phyloP scores from a whole-genome alignment of 1,140 invertebrate genomes.

The Mercenaria mercenaria region DNA sequence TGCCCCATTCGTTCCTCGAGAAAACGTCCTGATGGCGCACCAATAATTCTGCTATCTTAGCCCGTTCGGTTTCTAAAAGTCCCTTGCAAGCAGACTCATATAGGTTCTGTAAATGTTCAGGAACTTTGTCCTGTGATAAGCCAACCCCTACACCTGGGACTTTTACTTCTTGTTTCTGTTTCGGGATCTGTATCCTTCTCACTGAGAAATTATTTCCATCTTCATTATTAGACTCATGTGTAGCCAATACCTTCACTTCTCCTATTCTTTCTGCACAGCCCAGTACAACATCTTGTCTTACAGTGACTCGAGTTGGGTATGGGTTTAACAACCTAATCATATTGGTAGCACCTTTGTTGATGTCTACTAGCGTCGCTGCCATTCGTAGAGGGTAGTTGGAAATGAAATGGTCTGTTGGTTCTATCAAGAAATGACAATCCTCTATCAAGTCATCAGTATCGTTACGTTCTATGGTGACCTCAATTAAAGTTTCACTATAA shows the following conservation, averaged over 20 bases:
- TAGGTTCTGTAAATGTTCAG: too few relatives aligned
- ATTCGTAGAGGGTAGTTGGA: not conserved
- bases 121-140: not conserved
- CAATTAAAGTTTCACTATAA: not conserved
- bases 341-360: not conserved
- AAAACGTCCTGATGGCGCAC: not conserved
- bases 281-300: not conserved
- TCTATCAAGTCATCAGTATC: not conserved
- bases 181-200: not conserved
- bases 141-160: too few relatives aligned
- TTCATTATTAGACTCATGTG: not conserved
- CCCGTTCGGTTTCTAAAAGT: not conserved
- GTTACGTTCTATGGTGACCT: not conserved
- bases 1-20: constrained; percentile 22
- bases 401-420: not conserved
- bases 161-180: not conserved
- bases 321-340: not conserved
- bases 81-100: too few relatives aligned
- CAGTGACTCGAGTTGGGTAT: not conserved
- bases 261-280: not conserved
- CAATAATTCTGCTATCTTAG: not conserved
- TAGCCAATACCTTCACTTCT: not conserved
- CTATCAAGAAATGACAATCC: not conserved
- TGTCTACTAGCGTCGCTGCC: not conserved
- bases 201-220: not conserved